Conservation (phyloP, 2,113 vertebrate species). For the Silurus asotus region DNA sequence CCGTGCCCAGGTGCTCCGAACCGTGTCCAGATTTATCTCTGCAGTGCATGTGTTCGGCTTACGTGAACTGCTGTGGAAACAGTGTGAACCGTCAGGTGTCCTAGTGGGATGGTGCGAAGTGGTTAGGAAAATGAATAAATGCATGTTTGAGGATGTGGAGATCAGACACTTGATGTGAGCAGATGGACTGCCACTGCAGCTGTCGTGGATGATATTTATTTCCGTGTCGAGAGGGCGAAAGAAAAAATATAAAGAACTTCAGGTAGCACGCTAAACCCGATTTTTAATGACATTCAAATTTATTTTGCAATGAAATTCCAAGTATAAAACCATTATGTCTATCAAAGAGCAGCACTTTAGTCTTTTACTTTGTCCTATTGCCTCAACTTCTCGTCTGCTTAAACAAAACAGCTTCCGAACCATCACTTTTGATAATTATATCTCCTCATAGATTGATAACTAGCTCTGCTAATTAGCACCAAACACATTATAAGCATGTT, state of each 20-base stretch:
- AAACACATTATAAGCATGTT: background rate
- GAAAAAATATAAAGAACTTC: background rate
- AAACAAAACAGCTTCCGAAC: background rate
- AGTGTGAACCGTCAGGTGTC: constrained; percentile 21
- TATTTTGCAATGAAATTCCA: background rate
- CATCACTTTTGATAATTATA: background rate
- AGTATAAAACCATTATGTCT: background rate
- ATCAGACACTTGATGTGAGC: background rate
- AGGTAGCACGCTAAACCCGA: background rate
- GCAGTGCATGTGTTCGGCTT: background rate
- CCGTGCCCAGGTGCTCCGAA: constrained; percentile 84
- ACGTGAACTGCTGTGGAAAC: background rate
- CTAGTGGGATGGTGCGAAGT: constrained; percentile 16
- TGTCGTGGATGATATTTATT: background rate
- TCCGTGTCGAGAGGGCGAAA: background rate
- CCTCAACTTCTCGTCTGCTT: background rate
- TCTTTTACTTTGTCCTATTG: background rate
- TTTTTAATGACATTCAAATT: background rate
- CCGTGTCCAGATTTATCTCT: background rate
- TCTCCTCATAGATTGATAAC: background rate
- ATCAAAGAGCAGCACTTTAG: background rate
- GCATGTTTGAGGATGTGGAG: background rate
- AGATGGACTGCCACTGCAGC: constrained; percentile 6
- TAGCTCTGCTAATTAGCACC: background rate
- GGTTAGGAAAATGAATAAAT: background rate